Base-by-base conservation (phyloP, 2,888 invertebrate species). In the Xanthia icteritia region DNA sequence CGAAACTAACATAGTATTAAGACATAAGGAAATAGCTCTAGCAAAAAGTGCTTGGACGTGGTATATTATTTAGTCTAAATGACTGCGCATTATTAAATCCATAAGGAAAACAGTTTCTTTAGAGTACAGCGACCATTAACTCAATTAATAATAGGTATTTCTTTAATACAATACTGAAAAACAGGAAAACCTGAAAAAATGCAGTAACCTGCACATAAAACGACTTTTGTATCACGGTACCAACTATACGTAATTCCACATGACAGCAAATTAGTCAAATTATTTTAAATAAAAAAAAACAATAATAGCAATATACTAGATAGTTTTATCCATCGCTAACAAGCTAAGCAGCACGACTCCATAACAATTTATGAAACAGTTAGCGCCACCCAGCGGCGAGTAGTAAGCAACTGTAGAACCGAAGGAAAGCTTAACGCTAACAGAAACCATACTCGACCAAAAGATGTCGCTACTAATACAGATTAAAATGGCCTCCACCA, bases 311-410 rank as follows among this genome's bases (percentile, higher is more conserved):
- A 13, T 39, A 51, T 39, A n/a, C 36, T 54, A 2, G n/a, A 17
- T 20, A 36, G 23, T 51, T 73, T 36, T 36, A 39, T 42, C 13
- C 8, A 64, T 36, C 15, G 11, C 11, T 13, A 27, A n/a, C 20
- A 58, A 58, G 8, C 11, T 2, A 17, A 36, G 2, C 5, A 23
- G 15, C 4, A 0, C 5, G 2, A 60, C 11, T 45, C 17, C 11
- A 51, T 27, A 42, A 20, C 5, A 48, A 63, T 27, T 83, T 60
- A 61, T 20, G 48, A 23, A 15, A 83, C 69, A 31, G 42, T 17
- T 51, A 73, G 56, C 77, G 83, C 80, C 89, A 88, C 68, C 88
- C 89, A 86, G 81, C 65, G 74, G 31, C 13, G 54, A 88, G 71
- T 88, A 82, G 79, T 60, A 27, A 61, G 1, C 11, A 78, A 58